Conservation (phyloP, 2,113 vertebrate genomes). For the Phainopepla nitens region DNA sequence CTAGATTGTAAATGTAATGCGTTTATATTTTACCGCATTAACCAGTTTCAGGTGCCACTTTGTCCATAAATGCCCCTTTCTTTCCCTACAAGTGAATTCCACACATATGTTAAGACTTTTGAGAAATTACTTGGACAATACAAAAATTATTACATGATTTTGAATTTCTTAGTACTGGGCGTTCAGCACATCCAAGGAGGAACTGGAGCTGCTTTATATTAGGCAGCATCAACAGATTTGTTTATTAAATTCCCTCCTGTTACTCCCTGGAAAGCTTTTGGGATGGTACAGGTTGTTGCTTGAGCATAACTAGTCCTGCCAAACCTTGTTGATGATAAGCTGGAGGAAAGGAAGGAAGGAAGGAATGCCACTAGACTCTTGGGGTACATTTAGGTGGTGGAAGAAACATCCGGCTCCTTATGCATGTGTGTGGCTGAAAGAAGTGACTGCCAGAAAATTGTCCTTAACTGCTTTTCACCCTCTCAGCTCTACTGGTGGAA, state of each 20-base stretch:
- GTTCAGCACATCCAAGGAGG: neutral
- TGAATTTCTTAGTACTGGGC: neutral
- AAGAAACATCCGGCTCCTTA: neutral
- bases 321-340: neutral
- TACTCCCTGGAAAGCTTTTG: neutral
- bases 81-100: neutral
- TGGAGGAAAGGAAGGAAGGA: neutral
- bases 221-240: constrained; percentile 16
- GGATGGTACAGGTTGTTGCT: neutral
- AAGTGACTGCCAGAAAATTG: neutral
- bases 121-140: neutral
- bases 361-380: neutral
- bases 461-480: neutral
- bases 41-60: neutral
- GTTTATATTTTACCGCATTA: neutral
- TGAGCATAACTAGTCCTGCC: neutral
- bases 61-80: neutral
- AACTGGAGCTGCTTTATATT: neutral
- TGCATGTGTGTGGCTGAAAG: neutral
- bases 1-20: neutral
- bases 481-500: neutral
- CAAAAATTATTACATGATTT: neutral
- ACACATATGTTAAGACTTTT: neutral
- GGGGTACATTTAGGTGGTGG: neutral
- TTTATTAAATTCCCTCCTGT: constrained; percentile 8